Evolutionary conservation across 2,888 invertebrate species (phyloP), one percentile per base, ranked within the genome.

Genomic region (Ctena decussata): DNA sequence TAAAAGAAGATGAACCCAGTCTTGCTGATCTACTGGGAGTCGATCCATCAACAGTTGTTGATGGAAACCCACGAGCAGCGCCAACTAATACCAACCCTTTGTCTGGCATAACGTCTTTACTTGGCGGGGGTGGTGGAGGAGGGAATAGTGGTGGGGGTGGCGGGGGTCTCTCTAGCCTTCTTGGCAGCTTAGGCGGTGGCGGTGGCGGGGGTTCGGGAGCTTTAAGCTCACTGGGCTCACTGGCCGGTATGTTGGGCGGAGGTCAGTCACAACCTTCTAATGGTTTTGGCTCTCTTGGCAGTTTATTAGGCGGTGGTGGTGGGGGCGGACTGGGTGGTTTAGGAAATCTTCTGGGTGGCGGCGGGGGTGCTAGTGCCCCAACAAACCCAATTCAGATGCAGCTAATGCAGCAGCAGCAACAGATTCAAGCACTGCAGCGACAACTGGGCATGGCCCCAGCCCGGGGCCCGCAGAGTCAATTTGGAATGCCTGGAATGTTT

Each of bases 21-120:
- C 32, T 88, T 35, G 88, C 84, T 15, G 88, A 88, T 74, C 70
- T 88, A 30, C 80, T 88, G 24, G 88, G 88, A 24, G 88, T 88
- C n/a, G 88, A 88, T 78, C 88, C 88, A 8, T 77, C 82, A n/a
- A 80, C 82, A 15, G 85, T 77, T 18, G 46, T 80, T n/a, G 80
- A 70, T 21, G 69, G 37, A n/a, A 27, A 46, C 3, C 85, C 88
- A 8, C 41, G 35, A 76, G 88, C 85, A n/a, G 75, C 72, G 21
- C 80, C 84, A 6, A 70, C 77, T 1, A 76, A 76, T 27, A 72
- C 49, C 30, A 83, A 80, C 46, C 87, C 87, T 32, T 1, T 84
- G 21, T 76, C 77, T 11, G 79, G 77, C 0, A 24, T 77, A 24
- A n/a, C 57, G 8, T 65, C 71, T 60, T 35, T 82, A 15, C 70